These are phyloP conservation scores for Chalcis sispes DNA, from an alignment of 2,888 invertebrate species.

Conservation along the genomic window DNA sequence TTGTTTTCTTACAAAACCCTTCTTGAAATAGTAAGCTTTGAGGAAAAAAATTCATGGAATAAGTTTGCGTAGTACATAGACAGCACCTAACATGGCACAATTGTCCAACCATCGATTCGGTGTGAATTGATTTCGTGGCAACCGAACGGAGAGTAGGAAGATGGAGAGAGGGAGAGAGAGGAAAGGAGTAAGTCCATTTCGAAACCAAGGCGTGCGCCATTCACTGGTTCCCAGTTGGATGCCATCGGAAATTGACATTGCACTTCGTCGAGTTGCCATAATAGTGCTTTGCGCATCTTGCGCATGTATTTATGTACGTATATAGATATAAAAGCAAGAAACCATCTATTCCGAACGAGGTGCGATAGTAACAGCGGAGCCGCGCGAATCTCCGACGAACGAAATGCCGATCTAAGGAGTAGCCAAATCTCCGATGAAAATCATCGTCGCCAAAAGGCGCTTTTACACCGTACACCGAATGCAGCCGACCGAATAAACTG, in stretches of 20 bases:
- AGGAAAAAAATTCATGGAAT: background rate
- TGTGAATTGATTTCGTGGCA: conserved; percentile 58
- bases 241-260: conserved; percentile 65
- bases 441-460: conserved; percentile 42
- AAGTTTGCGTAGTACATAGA: background rate
- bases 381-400: too few species aligned
- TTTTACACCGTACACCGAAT: conserved; percentile 23
- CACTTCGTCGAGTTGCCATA: conserved; percentile 53
- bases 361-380: background rate
- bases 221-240: conserved; percentile 42
- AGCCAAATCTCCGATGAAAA: conserved; percentile 46
- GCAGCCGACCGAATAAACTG: background rate
- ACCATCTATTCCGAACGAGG: background rate
- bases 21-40: too few species aligned
- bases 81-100: background rate
- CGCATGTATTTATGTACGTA: background rate
- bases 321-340: conserved; percentile 4
- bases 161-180: too few species aligned
- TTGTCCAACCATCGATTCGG: background rate
- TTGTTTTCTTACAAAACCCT: too few species aligned
- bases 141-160: conserved; percentile 51
- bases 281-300: conserved; percentile 14
- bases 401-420: conserved; percentile 6
- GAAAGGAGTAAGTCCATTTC: too few species aligned
- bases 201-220: background rate